These are phyloP conservation scores for Drosophila atroscutellata DNA, from an alignment of 2,888 invertebrate genomes.

Conservation along the genomic window DNA sequence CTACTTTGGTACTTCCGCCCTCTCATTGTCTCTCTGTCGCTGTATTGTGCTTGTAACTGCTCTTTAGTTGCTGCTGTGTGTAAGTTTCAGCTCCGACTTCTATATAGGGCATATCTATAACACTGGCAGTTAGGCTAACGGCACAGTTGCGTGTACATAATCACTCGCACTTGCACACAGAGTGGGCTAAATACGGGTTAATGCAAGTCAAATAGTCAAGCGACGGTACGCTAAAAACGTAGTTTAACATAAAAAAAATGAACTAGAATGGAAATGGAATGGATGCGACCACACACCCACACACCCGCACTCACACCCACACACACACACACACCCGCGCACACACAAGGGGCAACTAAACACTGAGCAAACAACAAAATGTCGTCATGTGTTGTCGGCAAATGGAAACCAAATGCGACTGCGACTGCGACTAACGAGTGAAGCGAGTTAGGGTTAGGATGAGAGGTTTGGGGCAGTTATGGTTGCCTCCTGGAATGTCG, in stretches of 20 bases:
- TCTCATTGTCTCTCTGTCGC: neutral
- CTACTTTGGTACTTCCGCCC: neutral
- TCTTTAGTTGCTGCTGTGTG: constrained; percentile 12
- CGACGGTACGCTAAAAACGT: constrained; percentile 33
- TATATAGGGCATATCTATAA: constrained; percentile 18
- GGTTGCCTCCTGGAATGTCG: constrained; percentile 12
- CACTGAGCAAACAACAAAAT: constrained; percentile 71
- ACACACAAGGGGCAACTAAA: constrained; percentile 39
- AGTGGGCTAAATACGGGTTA: constrained; percentile 28
- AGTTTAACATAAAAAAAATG: constrained; percentile 2
- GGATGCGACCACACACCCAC: constrained; percentile 14
- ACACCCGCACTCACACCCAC: constrained; percentile 31
- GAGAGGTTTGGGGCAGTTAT: neutral
- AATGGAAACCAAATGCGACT: constrained; percentile 59
- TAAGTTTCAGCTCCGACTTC: neutral
- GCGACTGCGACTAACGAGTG: neutral
- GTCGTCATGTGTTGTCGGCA: constrained; percentile 72
- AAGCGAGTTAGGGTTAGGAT: neutral
- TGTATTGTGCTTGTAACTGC: neutral
- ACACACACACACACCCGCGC: neutral
- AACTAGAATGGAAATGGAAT: neutral
- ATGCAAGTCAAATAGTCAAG: constrained; percentile 43
- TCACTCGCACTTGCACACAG: constrained; percentile 64
- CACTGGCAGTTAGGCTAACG: constrained; percentile 55
- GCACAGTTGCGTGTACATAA: constrained; percentile 72